These are phyloP conservation scores for Diplazon laetatorius DNA, from an alignment of 2,888 invertebrate species.

Conservation along the genomic window DNA sequence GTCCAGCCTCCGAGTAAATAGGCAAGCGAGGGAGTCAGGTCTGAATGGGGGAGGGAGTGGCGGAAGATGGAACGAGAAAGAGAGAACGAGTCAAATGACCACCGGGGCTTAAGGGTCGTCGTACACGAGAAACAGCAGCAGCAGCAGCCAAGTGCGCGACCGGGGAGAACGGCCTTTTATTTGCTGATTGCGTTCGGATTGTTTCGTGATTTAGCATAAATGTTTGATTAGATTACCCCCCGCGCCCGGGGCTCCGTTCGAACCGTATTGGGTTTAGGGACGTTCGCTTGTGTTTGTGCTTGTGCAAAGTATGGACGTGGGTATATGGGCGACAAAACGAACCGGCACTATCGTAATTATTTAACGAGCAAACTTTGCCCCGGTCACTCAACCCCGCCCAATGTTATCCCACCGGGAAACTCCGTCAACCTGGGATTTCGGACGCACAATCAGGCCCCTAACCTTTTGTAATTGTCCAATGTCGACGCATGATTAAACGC, in stretches of 20 bases:
- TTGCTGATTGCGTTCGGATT: slow-evolving; percentile 83
- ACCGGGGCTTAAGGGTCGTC: slow-evolving; percentile 79
- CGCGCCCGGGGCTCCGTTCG: slow-evolving; percentile 44
- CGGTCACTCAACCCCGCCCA: slow-evolving; percentile 33
- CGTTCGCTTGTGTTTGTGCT: slow-evolving; percentile 67
- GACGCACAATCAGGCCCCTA: slow-evolving; percentile 1
- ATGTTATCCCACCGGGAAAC: slow-evolving; percentile 17
- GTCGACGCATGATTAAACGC: neutral
- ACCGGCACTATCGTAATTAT: slow-evolving; percentile 75
- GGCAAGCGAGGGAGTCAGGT: slow-evolving; percentile 60
- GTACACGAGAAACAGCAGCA: slow-evolving; percentile 62
- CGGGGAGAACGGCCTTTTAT: slow-evolving; percentile 78
- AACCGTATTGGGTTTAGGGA: slow-evolving; percentile 41
- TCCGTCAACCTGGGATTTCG: slow-evolving; percentile 14
- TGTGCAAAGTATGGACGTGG: slow-evolving; percentile 71
- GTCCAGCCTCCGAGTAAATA: slow-evolving; percentile 79
- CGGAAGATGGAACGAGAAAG: slow-evolving; percentile 58
- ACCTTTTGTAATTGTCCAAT: neutral
- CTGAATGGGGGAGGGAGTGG: neutral
- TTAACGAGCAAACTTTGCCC: slow-evolving; percentile 70
- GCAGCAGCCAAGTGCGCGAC: slow-evolving; percentile 60
- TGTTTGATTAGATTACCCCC: slow-evolving; percentile 81
- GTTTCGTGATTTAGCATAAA: slow-evolving; percentile 83
- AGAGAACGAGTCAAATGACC: slow-evolving; percentile 81
- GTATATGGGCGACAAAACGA: slow-evolving; percentile 74